phyloP scores from a whole-genome alignment of 2,797 vertebrate genomes.

The Parambassis ranga region DNA sequence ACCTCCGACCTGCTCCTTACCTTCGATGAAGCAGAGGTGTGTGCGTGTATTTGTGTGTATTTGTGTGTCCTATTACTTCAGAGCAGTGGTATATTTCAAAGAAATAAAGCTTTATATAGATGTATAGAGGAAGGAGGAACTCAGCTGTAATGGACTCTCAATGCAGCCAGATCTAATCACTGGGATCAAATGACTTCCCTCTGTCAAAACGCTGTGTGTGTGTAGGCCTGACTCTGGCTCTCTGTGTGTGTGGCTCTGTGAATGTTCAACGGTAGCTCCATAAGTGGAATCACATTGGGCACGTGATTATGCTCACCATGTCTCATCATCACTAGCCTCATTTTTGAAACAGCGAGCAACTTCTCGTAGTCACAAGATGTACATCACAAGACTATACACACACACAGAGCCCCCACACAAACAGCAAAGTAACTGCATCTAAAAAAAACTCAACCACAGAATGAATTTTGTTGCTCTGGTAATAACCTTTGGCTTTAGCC shows the following conservation, averaged over 20 bases:
- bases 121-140: slow-evolving; percentile 52
- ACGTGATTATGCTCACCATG: slow-evolving; percentile 48
- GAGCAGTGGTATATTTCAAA: slow-evolving; percentile 51
- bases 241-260: slow-evolving; percentile 5
- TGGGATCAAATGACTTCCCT: slow-evolving; percentile 68
- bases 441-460: slow-evolving; percentile 14
- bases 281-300: slow-evolving; percentile 71
- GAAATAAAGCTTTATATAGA: slow-evolving; percentile 70
- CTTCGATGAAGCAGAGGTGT: slow-evolving; percentile 97
- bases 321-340: slow-evolving; percentile 64
- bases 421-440: slow-evolving; percentile 3
- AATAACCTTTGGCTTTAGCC: not conserved
- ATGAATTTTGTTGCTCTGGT: not conserved
- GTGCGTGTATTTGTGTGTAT: slow-evolving; percentile 23
- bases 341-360: slow-evolving; percentile 48
- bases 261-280: slow-evolving; percentile 24
- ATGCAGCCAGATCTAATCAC: slow-evolving; percentile 70
- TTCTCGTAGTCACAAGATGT: slow-evolving; percentile 73
- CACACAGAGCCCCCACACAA: slow-evolving; percentile 35
- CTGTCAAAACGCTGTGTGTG: slow-evolving; percentile 48
- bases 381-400: slow-evolving; percentile 72
- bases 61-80: slow-evolving; percentile 33
- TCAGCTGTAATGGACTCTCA: slow-evolving; percentile 63
- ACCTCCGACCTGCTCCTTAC: slow-evolving; percentile 97
- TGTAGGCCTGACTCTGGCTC: not conserved